A percentile compares a stretch with the other conserved stretches of the same genome.
Evolutionary conservation across 2,888 invertebrate genomes (phyloP).

Genomic region (Lepidonotus clava): DNA sequence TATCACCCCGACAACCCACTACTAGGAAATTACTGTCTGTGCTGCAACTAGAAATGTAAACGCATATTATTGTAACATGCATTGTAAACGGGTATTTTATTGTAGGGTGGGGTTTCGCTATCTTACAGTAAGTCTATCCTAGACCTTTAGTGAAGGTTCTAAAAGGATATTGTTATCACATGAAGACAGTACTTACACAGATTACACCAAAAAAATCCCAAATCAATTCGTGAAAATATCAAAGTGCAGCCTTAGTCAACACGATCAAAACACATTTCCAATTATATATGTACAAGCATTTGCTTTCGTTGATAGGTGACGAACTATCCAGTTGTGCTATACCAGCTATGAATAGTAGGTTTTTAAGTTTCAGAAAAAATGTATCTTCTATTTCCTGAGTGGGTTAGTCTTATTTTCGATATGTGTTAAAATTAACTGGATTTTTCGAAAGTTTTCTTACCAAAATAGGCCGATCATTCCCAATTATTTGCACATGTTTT

Average conservation of each 20-base stretch:
- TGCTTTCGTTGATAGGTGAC: not conserved
- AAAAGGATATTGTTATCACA: too few species aligned
- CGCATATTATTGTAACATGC: too few species aligned
- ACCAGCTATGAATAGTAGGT: not conserved
- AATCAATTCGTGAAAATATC: not conserved
- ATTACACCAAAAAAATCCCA: not conserved
- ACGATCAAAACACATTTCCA: not conserved
- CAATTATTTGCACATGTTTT: too few species aligned
- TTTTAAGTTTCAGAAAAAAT: not conserved
- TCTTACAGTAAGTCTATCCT: slow-evolving; percentile 1
- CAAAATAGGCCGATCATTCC: too few species aligned
- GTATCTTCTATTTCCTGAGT: slow-evolving; percentile 1
- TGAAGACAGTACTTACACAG: not conserved
- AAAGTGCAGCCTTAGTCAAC: not conserved
- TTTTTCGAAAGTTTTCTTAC: too few species aligned
- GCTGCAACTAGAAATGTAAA: not conserved
- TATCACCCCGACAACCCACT: not conserved
- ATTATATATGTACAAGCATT: not conserved
- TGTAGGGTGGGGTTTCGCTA: too few species aligned
- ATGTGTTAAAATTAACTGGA: not conserved
- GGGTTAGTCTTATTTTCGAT: not conserved
- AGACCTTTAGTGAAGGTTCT: not conserved
- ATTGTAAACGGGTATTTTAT: too few species aligned
- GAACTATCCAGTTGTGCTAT: not conserved
- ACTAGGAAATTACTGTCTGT: not conserved